These are phyloP conservation scores for Pelusios castaneus DNA, from an alignment of 2,113 vertebrate species.

Conservation along the genomic window DNA sequence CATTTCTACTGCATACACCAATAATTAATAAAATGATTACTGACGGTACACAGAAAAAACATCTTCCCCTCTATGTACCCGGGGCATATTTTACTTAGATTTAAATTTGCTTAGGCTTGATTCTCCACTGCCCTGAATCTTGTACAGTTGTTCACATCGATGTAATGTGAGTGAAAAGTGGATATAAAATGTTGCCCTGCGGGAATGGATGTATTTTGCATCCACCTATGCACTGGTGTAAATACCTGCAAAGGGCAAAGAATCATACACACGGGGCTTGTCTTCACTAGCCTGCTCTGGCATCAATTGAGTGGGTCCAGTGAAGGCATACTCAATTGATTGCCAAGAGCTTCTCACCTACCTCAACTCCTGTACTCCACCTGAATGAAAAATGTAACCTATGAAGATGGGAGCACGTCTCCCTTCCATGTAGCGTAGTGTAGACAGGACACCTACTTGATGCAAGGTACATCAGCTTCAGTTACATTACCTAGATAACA, in stretches of 20 bases:
- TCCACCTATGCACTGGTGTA: not conserved
- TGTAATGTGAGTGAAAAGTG: not conserved
- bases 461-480: no score
- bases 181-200: not conserved
- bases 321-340: no score
- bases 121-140: not conserved
- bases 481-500: no score
- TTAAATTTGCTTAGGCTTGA: not conserved
- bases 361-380: no score
- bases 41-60: not conserved
- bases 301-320: no score
- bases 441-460: no score
- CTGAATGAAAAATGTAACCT: no score
- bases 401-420: no score
- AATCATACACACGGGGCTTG: not conserved
- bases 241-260: not conserved
- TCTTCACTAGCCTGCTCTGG: no score
- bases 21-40: not conserved
- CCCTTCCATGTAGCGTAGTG: no score
- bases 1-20: not conserved
- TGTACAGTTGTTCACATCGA: not conserved
- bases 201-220: not conserved
- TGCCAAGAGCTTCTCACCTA: no score
- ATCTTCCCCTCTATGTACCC: not conserved
- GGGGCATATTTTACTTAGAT: not conserved